Percentiles rank a stretch among this genome's conserved stretches.
These are phyloP conservation scores for Pseudonaja textilis DNA, from an alignment of 2,113 vertebrate genomes.

Conservation along the genomic window DNA sequence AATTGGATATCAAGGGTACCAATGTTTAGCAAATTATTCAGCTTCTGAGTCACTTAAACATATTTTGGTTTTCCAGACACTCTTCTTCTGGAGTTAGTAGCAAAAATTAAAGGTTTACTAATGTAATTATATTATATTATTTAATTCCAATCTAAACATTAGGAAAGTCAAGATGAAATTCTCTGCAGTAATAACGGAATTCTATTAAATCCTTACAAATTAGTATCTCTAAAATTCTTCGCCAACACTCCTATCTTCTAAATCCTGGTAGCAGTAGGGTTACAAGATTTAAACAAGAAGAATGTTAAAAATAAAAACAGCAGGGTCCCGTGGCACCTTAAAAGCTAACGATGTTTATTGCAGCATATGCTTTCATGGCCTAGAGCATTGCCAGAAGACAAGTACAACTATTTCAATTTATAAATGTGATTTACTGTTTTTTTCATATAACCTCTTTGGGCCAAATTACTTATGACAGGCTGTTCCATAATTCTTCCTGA, in stretches of 20 bases:
- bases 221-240: neutral
- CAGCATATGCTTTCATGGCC: neutral
- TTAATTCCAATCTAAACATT: neutral
- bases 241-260: neutral
- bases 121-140: neutral
- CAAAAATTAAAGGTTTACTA: neutral
- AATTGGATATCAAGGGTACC: constrained; percentile 1
- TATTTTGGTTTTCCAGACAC: neutral
- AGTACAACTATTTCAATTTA: neutral
- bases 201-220: neutral
- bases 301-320: neutral
- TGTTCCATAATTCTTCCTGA: neutral
- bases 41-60: neutral
- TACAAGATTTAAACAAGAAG: neutral
- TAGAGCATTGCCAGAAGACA: neutral
- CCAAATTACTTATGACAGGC: neutral
- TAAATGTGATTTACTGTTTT: neutral
- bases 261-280: neutral
- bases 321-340: neutral
- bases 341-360: neutral
- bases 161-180: neutral
- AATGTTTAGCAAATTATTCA: neutral
- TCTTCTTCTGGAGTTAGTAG: neutral
- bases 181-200: neutral
- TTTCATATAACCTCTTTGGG: neutral